Conservation (phyloP, 2,888 invertebrate genomes). For the Hermaeophaga mercurialis region DNA sequence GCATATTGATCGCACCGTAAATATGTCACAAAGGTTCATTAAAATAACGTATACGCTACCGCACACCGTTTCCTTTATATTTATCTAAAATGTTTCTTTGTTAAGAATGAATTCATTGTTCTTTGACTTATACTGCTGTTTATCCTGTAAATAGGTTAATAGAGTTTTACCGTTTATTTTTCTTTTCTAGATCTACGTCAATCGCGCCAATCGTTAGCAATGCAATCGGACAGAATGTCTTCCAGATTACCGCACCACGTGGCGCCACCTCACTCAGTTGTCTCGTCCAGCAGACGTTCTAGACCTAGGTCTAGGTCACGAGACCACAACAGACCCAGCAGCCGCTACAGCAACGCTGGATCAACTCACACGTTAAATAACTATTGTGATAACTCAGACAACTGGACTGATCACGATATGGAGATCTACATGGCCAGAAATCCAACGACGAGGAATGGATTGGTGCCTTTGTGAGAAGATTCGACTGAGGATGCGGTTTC, state of each 20-base stretch:
- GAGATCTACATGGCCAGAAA: slow-evolving; percentile 94
- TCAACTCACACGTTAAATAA: slow-evolving; percentile 82
- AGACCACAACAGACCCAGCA: slow-evolving; percentile 72
- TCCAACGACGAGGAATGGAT: slow-evolving; percentile 82
- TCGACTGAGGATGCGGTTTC: slow-evolving; percentile 11
- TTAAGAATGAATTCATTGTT: too few species aligned
- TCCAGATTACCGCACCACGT: slow-evolving; percentile 69
- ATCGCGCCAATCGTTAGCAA: slow-evolving; percentile 84
- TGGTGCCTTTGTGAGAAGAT: slow-evolving; percentile 72
- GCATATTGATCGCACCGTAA: too few species aligned
- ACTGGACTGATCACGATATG: slow-evolving; percentile 96
- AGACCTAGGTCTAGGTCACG: slow-evolving; percentile 81
- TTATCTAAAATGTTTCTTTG: too few species aligned
- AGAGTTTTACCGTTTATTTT: neutral
- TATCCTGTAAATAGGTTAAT: too few species aligned
- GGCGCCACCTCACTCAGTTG: slow-evolving; percentile 61
- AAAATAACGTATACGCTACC: too few species aligned
- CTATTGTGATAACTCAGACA: slow-evolving; percentile 88
- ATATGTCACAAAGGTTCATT: too few species aligned
- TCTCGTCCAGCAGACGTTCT: slow-evolving; percentile 62
- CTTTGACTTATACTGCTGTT: too few species aligned
- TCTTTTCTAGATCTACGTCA: slow-evolving; percentile 73
- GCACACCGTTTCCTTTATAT: too few species aligned
- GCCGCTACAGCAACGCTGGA: slow-evolving; percentile 78
- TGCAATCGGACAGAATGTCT: slow-evolving; percentile 80